Conservation (phyloP, 2,888 invertebrate genomes). For the Julus scanicus region DNA sequence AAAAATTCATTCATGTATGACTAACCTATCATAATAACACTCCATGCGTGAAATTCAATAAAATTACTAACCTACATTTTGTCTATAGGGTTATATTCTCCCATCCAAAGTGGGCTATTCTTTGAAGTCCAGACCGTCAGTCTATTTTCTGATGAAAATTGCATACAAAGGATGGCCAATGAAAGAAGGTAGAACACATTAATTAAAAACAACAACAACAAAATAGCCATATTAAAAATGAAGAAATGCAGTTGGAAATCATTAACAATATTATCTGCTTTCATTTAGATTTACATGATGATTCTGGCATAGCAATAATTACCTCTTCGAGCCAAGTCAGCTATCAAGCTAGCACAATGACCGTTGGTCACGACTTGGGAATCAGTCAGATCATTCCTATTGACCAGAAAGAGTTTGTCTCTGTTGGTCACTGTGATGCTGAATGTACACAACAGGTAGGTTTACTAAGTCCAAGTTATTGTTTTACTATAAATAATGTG, state of each 20-base stretch:
- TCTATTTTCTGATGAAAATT: constrained; percentile 4
- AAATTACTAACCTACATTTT: not conserved
- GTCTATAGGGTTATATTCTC: not conserved
- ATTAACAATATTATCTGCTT: not conserved
- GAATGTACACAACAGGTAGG: constrained; percentile 82
- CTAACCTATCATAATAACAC: not conserved
- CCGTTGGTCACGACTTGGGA: constrained; percentile 81
- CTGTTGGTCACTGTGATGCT: constrained; percentile 84
- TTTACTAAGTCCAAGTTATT: not conserved
- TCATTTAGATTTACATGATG: constrained; percentile 53
- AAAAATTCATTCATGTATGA: no score
- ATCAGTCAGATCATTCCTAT: constrained; percentile 87
- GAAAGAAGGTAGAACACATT: constrained; percentile 4
- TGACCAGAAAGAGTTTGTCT: constrained; percentile 78
- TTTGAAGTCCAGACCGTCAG: not conserved
- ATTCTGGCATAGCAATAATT: constrained; percentile 77
- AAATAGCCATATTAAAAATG: no score
- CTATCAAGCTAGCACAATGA: constrained; percentile 83
- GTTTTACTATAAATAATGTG: no score
- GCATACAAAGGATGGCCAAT: constrained; percentile 4
- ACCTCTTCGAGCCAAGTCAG: constrained; percentile 79
- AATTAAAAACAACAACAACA: not conserved
- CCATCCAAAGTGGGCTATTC: constrained; percentile 21
- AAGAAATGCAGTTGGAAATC: not conserved
- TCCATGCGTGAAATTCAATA: not conserved